phyloP scores from a whole-genome alignment of 2,113 vertebrate genomes.

The Cryptomyrus ogoouensis region DNA sequence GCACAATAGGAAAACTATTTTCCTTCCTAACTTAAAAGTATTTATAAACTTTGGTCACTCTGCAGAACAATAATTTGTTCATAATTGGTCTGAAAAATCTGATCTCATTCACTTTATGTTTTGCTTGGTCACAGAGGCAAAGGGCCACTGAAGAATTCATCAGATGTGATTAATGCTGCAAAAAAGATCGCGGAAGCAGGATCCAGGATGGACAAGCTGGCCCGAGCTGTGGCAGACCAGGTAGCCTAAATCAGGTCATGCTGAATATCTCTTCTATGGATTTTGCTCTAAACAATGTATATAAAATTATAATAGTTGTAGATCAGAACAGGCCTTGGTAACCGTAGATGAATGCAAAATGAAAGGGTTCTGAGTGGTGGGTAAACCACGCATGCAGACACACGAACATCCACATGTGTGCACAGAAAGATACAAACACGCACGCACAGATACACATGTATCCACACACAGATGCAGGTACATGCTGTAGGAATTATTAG shows the following conservation, averaged over 20 bases:
- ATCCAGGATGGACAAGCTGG: constrained; percentile 97
- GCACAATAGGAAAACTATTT: background rate
- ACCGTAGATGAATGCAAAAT: no score
- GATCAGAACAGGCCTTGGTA: background rate
- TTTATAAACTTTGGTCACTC: background rate
- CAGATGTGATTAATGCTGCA: constrained; percentile 96
- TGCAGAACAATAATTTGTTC: background rate
- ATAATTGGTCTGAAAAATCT: background rate
- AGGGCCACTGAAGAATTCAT: constrained; percentile 97
- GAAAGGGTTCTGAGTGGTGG: background rate
- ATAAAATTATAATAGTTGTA: background rate
- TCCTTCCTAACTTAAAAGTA: background rate
- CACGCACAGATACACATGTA: no score
- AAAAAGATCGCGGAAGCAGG: constrained; percentile 99
- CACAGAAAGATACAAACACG: no score
- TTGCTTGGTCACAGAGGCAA: constrained; percentile 76
- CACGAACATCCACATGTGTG: no score
- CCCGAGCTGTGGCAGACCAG: constrained; percentile 96
- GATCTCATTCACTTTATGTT: background rate
- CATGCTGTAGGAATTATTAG: no score
- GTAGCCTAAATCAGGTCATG: constrained; percentile 48
- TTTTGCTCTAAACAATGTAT: background rate
- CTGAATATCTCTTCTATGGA: background rate
- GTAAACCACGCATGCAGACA: background rate
- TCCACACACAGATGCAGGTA: no score